Base-by-base conservation (phyloP, 2,113 vertebrate species). In the Marmota flaviventris region DNA sequence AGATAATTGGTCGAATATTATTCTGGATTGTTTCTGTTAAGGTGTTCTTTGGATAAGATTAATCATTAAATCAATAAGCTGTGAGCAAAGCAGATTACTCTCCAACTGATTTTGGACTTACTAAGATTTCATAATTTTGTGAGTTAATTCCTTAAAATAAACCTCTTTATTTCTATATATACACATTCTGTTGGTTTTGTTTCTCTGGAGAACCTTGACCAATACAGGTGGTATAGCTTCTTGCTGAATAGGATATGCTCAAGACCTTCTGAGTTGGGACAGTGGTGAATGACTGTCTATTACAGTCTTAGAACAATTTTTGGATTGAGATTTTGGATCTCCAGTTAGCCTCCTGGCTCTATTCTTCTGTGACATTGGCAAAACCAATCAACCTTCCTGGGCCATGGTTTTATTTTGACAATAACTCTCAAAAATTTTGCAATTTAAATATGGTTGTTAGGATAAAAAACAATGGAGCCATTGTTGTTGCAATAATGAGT, bases 371-470 rank as follows among this genome's bases (percentile, higher is more conserved):
- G 82, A 91, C 39, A 37, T 93, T 87, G 82, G 88, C 48, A 34
- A 94, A 96, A 69, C 17, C 45, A 93, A n/a, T 85, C 88, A 63
- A 45, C 72, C 27, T 96, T 82, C 53, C 63, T 58, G 81, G 82
- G 29, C 45, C 61, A 45, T 88, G 65, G 58, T 89, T 97, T 97
- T 93, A 95, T 88, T 95, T 83, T 53, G 32, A 61, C 22, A 12
- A 8, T 29, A 89, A 82, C 39, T 91, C 82, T 92, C 32, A 76
- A 96, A 92, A 83, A 51, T 79, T 70, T 58, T 96, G 51, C 63
- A 78, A 96, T 94, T 88, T 97, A 90, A 91, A 93, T 96, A 94
- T 94, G 56, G 83, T 94, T 96, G 94, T 92, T 96, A 94, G 85
- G 27, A 70, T 69, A 32, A 92, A 85, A 95, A 58, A 32, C 95